These are phyloP conservation scores for Agonum fuliginosum DNA, from an alignment of 2,888 invertebrate genomes.

Conservation along the genomic window DNA sequence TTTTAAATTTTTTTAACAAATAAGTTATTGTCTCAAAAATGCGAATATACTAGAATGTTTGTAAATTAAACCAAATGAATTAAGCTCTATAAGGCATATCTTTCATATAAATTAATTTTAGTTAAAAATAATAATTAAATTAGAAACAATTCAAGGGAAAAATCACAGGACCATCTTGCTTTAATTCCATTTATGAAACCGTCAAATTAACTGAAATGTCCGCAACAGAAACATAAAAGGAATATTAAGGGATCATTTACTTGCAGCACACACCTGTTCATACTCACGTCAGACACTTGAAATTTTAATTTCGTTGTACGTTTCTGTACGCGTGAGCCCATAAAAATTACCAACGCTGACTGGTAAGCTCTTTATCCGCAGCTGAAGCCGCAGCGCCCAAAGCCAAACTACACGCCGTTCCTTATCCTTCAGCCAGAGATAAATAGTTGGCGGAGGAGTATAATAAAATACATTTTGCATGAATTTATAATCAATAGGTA, in stretches of 20 bases:
- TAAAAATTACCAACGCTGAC: slow-evolving; percentile 28
- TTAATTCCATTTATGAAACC: slow-evolving; percentile 1
- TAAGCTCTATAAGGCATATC: not conserved
- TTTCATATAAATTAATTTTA: no score
- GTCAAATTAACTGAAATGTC: slow-evolving; percentile 9
- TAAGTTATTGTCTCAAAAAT: no score
- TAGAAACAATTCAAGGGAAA: not conserved
- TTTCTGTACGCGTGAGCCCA: slow-evolving; percentile 31
- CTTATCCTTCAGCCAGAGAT: not conserved
- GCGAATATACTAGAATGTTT: no score
- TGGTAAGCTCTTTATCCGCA: slow-evolving; percentile 38
- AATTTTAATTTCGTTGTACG: slow-evolving; percentile 48
- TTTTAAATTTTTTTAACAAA: no score
- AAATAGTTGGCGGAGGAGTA: not conserved
- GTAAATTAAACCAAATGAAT: not conserved
- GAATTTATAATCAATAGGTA: no score
- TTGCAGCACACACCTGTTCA: slow-evolving; percentile 48
- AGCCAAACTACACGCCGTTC: not conserved
- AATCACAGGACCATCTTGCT: not conserved
- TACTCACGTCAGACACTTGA: slow-evolving; percentile 26
- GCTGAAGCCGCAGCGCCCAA: slow-evolving; percentile 6
- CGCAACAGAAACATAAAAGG: slow-evolving; percentile 18
- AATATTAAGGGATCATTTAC: slow-evolving; percentile 30
- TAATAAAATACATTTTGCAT: no score
- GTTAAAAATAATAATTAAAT: slow-evolving; percentile 1